These are phyloP conservation scores for Phyllostomus discolor DNA, from an alignment of 2,113 vertebrate species.

Conservation along the genomic window DNA sequence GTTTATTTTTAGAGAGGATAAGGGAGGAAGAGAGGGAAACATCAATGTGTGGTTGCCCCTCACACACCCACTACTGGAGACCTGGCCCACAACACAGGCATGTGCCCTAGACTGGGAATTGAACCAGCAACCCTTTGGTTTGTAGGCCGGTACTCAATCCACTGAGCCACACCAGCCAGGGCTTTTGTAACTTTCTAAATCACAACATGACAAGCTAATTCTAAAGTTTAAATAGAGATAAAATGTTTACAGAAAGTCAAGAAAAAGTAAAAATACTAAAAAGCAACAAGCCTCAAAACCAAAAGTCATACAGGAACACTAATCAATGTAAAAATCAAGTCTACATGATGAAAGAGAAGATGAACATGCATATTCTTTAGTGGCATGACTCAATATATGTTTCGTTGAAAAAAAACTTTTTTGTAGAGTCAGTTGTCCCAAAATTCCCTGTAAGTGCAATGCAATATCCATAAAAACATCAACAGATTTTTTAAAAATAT, in stretches of 20 bases:
- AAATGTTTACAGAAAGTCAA: background rate
- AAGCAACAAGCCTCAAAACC: background rate
- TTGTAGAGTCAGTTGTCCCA: background rate
- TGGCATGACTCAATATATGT: background rate
- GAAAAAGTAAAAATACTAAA: background rate
- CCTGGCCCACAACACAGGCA: no score
- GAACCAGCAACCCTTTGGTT: no score
- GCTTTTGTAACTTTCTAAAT: background rate
- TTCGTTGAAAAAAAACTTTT: background rate
- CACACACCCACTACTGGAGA: no score
- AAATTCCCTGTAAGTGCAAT: background rate
- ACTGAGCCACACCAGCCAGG: no score
- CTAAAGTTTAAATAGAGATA: background rate
- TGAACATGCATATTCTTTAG: background rate
- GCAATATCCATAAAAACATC: background rate
- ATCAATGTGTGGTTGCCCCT: no score
- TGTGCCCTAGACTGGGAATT: no score
- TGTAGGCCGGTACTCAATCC: no score
- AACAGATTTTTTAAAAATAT: background rate
- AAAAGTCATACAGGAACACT: background rate
- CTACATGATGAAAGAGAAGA: background rate
- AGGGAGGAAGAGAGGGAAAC: no score
- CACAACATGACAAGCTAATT: background rate
- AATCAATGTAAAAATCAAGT: background rate
- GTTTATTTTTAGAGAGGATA: no score